These are phyloP conservation scores for Nothocercus nigrocapillus DNA, from an alignment of 2,113 vertebrate species.

Conservation along the genomic window DNA sequence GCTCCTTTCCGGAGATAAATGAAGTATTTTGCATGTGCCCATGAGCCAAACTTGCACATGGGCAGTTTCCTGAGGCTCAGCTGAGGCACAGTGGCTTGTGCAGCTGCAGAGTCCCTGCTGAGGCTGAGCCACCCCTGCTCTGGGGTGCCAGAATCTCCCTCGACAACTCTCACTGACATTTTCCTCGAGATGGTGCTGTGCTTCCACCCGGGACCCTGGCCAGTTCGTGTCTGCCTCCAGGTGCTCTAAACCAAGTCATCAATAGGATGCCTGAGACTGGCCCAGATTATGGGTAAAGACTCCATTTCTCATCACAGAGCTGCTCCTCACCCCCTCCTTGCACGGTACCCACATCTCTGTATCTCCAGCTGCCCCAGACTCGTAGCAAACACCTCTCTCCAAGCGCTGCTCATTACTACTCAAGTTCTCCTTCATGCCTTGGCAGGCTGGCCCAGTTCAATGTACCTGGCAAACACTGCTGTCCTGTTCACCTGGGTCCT, in stretches of 20 bases:
- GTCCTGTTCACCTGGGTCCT: not conserved
- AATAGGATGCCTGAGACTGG: not conserved
- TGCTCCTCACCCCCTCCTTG: rapidly evolving
- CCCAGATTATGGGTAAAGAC: not conserved
- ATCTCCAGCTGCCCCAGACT: not conserved
- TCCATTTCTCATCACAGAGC: not conserved
- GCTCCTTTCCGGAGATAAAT: not conserved
- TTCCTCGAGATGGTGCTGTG: not conserved
- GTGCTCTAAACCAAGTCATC: not conserved
- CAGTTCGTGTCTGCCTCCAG: not conserved
- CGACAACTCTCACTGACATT: not conserved
- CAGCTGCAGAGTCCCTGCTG: rapidly evolving
- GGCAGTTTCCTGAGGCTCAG: not conserved
- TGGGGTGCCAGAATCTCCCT: not conserved
- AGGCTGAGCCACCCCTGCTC: not conserved
- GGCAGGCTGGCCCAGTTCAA: not conserved
- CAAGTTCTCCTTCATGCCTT: not conserved
- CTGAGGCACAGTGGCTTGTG: rapidly evolving
- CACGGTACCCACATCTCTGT: not conserved
- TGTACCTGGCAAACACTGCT: not conserved
- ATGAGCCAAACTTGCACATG: not conserved
- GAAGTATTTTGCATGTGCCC: not conserved
- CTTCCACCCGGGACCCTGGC: not conserved
- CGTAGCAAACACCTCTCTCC: too few species aligned
- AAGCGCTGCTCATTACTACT: not conserved